Conservation (phyloP, 1,140 invertebrate genomes). For the Ips nitidus region DNA sequence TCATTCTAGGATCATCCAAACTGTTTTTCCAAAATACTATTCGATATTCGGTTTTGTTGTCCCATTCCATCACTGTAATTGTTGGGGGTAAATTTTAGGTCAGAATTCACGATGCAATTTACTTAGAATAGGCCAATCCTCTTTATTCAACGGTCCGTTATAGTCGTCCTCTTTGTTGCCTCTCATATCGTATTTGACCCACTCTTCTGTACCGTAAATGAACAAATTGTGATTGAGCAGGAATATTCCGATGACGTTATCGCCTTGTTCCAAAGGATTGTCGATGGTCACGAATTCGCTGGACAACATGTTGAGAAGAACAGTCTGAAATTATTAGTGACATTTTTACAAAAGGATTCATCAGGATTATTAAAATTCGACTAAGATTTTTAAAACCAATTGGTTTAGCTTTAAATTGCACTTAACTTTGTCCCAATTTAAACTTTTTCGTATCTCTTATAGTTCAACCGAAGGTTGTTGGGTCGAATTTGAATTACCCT, state of each 20-base stretch:
- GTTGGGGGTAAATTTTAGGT: background rate
- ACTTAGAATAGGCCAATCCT: slow-evolving; percentile 73
- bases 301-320: slow-evolving; percentile 86
- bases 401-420: too few species aligned
- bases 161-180: slow-evolving; percentile 68
- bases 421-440: too few species aligned
- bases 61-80: slow-evolving; percentile 69
- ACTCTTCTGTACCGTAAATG: slow-evolving; percentile 63
- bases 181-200: slow-evolving; percentile 76
- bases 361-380: too few species aligned
- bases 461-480: too few species aligned
- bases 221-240: slow-evolving; percentile 76
- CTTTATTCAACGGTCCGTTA: slow-evolving; percentile 60
- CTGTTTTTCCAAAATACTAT: slow-evolving; percentile 78
- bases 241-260: slow-evolving; percentile 64
- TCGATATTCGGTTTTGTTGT: slow-evolving; percentile 68
- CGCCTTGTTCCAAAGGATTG: slow-evolving; percentile 72
- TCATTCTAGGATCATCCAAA: slow-evolving; percentile 71
- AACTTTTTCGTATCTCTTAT: too few species aligned
- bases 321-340: slow-evolving; percentile 59
- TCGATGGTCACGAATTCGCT: slow-evolving; percentile 85
- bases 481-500: too few species aligned
- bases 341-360: slow-evolving; percentile 31
- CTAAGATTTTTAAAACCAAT: too few species aligned
- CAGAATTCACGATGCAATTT: slow-evolving; percentile 39